Conservation (phyloP, 2,113 vertebrate species). For the Varanus salvator region DNA sequence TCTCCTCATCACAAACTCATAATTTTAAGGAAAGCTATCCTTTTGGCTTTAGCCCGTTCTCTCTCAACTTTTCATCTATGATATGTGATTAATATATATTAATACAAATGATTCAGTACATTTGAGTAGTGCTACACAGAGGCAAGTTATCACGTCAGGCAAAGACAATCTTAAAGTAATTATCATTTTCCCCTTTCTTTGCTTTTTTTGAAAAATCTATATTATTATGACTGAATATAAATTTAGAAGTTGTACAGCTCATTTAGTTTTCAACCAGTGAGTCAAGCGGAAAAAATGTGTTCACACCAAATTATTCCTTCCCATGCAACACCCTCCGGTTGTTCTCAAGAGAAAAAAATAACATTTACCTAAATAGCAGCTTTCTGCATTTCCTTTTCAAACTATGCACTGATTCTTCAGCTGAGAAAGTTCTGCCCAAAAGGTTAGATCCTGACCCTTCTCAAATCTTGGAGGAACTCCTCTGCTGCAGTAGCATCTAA, state of each 20-base stretch:
- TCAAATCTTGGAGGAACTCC: conserved; percentile 10
- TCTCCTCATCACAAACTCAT: no score
- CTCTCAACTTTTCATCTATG: not conserved
- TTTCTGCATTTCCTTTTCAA: conserved; percentile 32
- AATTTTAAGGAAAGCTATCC: no score
- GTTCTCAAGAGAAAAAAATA: conserved; percentile 39
- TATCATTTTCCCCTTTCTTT: conserved; percentile 45
- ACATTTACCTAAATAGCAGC: conserved; percentile 3
- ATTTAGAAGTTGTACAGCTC: conserved; percentile 66
- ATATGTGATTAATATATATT: not conserved
- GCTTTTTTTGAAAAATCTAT: conserved; percentile 40
- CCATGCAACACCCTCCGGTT: conserved; percentile 66
- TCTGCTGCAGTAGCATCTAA: not conserved
- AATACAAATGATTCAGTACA: not conserved
- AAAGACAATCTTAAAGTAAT: conserved; percentile 8
- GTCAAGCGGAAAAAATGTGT: conserved; percentile 62
- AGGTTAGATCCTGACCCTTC: not conserved
- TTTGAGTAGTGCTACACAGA: not conserved
- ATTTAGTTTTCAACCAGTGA: conserved; percentile 59
- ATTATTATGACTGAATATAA: conserved; percentile 47
- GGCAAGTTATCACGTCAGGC: not conserved
- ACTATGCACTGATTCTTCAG: not conserved
- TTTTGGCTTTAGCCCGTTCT: no score
- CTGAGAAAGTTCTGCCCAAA: conserved; percentile 18
- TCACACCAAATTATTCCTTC: conserved; percentile 55